These are phyloP conservation scores for Styela clava DNA, from an alignment of 23 tunicate genomes.

Conservation along the genomic window DNA sequence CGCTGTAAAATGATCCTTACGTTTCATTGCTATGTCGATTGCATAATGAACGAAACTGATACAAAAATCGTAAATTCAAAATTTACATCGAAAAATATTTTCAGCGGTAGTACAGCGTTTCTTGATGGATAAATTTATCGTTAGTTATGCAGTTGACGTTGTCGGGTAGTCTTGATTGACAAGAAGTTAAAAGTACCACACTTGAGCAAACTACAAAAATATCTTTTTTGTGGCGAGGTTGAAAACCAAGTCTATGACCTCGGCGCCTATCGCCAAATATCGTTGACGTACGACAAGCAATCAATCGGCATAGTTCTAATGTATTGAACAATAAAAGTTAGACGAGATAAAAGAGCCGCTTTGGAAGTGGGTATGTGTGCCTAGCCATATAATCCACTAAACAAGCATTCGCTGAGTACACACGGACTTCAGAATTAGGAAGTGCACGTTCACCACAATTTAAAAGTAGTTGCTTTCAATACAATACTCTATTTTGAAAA, in stretches of 20 bases:
- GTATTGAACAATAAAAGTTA: not conserved
- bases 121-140: too few species aligned
- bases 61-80: too few species aligned
- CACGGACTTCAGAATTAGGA: not conserved
- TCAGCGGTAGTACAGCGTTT: too few species aligned
- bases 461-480: too few species aligned
- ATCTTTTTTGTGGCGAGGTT: not conserved
- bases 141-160: too few species aligned
- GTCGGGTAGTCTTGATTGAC: not conserved
- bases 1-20: too few species aligned
- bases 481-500: too few species aligned
- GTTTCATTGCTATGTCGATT: too few species aligned
- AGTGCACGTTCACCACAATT: not conserved
- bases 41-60: too few species aligned
- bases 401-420: not conserved
- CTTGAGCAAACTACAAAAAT: not conserved
- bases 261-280: not conserved
- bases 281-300: not conserved
- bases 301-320: not conserved
- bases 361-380: not conserved
- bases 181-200: not conserved
- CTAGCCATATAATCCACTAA: not conserved
- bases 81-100: too few species aligned
- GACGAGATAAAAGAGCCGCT: not conserved
- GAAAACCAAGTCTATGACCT: not conserved